phyloP scores from a whole-genome alignment of 2,113 vertebrate genomes.

The Nerophis ophidion region DNA sequence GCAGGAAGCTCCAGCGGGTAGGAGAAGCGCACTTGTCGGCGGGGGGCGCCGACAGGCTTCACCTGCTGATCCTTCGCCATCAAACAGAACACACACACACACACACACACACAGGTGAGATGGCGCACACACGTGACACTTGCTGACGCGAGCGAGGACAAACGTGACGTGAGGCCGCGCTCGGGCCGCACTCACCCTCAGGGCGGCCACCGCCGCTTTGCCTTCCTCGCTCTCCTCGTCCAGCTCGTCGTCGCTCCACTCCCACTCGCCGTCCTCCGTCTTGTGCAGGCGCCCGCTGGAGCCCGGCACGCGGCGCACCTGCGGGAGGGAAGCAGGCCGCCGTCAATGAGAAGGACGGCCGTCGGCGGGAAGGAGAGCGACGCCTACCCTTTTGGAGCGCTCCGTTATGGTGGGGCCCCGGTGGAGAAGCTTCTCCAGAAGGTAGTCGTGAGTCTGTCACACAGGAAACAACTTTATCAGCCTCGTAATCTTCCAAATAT shows the following conservation, averaged over 20 bases:
- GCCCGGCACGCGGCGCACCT: conserved; percentile 92
- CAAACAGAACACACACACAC: conserved; percentile 65
- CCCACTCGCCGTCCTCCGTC: conserved; percentile 95
- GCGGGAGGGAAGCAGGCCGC: neutral
- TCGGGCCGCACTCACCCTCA: conserved; percentile 52
- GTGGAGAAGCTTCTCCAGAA: conserved; percentile 88
- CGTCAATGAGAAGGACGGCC: neutral
- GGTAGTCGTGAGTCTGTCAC: conserved; percentile 87
- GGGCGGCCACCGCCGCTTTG: conserved; percentile 76
- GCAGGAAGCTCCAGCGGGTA: conserved; percentile 74
- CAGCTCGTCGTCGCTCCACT: conserved; percentile 94
- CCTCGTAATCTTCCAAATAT: too few relatives aligned
- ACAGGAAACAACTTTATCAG: neutral
- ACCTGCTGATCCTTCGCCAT: conserved; percentile 72
- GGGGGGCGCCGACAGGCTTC: conserved; percentile 67
- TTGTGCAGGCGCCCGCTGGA: conserved; percentile 95
- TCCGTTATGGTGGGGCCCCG: conserved; percentile 91
- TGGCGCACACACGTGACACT: conserved; percentile 39
- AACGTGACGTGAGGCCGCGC: neutral
- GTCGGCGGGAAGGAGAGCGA: neutral
- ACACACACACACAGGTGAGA: conserved; percentile 50
- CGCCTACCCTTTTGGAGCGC: conserved; percentile 83
- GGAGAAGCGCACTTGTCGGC: conserved; percentile 78
- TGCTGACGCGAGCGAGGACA: conserved; percentile 14
- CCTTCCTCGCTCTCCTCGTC: conserved; percentile 95